phyloP scores from a whole-genome alignment of 1,140 invertebrate species.

The Spodoptera frugiperda region DNA sequence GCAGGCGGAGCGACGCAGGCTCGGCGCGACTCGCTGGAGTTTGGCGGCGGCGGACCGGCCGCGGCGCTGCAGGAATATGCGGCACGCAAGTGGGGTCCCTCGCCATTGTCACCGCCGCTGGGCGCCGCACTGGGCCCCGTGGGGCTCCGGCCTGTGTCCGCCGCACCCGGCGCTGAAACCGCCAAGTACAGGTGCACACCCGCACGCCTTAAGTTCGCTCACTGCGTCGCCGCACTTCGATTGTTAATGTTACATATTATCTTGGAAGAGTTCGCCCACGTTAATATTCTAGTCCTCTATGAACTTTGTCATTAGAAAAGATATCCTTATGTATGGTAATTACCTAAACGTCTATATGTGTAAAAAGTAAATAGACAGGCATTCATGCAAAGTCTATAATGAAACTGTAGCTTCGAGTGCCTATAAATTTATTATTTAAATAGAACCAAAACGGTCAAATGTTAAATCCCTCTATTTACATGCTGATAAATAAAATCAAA shows the following conservation, averaged over 20 bases:
- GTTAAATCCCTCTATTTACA: no score
- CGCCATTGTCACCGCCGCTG: conserved; percentile 82
- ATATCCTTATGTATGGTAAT: no score
- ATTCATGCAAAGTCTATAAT: no score
- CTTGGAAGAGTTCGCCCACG: no score
- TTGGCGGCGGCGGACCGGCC: conserved; percentile 73
- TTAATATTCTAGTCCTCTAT: no score
- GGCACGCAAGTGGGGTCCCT: conserved; percentile 84
- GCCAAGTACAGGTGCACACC: conserved; percentile 89
- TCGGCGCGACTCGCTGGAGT: conserved; percentile 83
- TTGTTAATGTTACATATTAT: no score
- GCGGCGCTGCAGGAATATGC: conserved; percentile 83
- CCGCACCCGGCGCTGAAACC: conserved; percentile 96
- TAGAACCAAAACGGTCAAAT: no score
- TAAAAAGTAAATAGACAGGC: no score
- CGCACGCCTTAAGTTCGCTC: background rate
- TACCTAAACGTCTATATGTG: no score
- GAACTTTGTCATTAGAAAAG: no score
- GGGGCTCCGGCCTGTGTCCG: conserved; percentile 89
- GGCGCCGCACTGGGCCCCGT: conserved; percentile 78
- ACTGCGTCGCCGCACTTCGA: background rate
- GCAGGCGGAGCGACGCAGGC: conserved; percentile 68
- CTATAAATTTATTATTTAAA: no score
- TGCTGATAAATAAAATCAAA: background rate
- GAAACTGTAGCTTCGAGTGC: no score